Percentiles rank a stretch among this genome's conserved stretches.
Evolutionary conservation across 2,888 invertebrate species (phyloP).

Genomic region (Germaria angustata): DNA sequence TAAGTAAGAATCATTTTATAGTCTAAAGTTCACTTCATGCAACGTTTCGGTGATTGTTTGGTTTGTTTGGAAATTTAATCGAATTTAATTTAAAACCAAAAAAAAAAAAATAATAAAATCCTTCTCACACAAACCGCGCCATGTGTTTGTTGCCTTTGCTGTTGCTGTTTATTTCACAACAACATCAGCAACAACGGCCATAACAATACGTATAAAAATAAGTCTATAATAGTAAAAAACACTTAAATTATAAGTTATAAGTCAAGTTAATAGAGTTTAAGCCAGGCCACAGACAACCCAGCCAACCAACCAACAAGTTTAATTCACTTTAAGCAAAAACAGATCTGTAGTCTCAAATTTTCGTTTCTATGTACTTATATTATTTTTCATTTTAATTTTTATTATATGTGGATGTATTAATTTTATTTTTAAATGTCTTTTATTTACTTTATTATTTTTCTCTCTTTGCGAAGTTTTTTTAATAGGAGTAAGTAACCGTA

Average conservation of each 20-base stretch:
- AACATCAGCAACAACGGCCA: slow-evolving; percentile 36
- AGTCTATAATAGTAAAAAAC: slow-evolving; percentile 43
- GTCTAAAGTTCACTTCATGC: slow-evolving; percentile 64
- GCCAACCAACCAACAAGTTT: slow-evolving; percentile 50
- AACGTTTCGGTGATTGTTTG: slow-evolving; percentile 28
- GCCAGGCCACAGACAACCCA: slow-evolving; percentile 38
- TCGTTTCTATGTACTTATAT: slow-evolving; percentile 13
- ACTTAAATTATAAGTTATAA: slow-evolving; percentile 59
- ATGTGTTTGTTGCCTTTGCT: slow-evolving; percentile 48
- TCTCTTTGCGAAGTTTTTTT: slow-evolving; percentile 22
- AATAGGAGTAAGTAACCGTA: slow-evolving; percentile 55
- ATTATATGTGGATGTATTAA: slow-evolving; percentile 20
- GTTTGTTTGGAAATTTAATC: slow-evolving; percentile 18
- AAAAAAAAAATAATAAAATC: slow-evolving; percentile 38
- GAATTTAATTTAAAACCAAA: slow-evolving; percentile 16
- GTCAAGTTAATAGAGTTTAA: slow-evolving; percentile 62
- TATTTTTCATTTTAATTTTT: slow-evolving; percentile 16
- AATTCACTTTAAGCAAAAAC: slow-evolving; percentile 26
- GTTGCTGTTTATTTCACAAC: slow-evolving; percentile 33
- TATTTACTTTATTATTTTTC: slow-evolving; percentile 25
- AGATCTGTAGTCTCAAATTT: slow-evolving; percentile 16
- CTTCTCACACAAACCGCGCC: slow-evolving; percentile 50
- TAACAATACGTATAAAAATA: slow-evolving; percentile 24
- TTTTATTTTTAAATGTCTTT: slow-evolving; percentile 18
- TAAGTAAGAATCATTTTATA: slow-evolving; percentile 49